phyloP scores from a whole-genome alignment of 2,797 vertebrate genomes.

The Coregonus suidteri region DNA sequence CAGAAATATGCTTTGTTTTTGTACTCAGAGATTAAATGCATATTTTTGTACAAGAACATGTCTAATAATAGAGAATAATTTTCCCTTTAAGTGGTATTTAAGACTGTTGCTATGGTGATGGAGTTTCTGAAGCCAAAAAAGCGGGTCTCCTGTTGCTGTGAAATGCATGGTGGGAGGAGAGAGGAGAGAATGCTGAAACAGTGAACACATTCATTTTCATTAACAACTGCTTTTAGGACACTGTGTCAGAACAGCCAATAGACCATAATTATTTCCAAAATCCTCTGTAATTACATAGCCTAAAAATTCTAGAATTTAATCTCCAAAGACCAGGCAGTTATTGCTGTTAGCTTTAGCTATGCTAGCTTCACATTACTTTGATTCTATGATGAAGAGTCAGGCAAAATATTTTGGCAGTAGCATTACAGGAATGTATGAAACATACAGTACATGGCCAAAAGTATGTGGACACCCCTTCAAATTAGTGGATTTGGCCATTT shows the following conservation, averaged over 20 bases:
- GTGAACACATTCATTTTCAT: conserved; percentile 57
- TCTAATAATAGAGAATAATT: conserved; percentile 69
- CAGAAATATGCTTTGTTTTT: conserved; percentile 46
- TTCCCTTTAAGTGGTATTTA: conserved; percentile 66
- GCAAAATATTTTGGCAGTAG: not conserved
- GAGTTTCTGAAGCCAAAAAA: conserved; percentile 51
- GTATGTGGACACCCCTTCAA: too few relatives aligned
- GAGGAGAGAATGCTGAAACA: conserved; percentile 39
- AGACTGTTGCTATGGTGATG: conserved; percentile 66
- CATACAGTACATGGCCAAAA: not conserved
- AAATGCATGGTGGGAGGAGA: conserved; percentile 47
- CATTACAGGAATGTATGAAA: not conserved
- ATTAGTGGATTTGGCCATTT: too few relatives aligned
- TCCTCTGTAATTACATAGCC: not conserved
- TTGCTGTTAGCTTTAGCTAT: not conserved
- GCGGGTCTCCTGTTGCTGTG: conserved; percentile 42
- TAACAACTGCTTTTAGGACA: conserved; percentile 22
- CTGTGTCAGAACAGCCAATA: conserved; percentile 15
- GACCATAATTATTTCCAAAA: conserved; percentile 7
- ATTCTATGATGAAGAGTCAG: not conserved
- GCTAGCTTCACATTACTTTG: not conserved
- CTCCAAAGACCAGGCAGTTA: not conserved
- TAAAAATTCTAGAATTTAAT: not conserved
- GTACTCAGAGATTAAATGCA: conserved; percentile 34
- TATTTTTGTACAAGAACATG: conserved; percentile 45